These are phyloP conservation scores for Paramormyrops hopkinsi DNA, from an alignment of 2,797 vertebrate species.

Conservation along the genomic window DNA sequence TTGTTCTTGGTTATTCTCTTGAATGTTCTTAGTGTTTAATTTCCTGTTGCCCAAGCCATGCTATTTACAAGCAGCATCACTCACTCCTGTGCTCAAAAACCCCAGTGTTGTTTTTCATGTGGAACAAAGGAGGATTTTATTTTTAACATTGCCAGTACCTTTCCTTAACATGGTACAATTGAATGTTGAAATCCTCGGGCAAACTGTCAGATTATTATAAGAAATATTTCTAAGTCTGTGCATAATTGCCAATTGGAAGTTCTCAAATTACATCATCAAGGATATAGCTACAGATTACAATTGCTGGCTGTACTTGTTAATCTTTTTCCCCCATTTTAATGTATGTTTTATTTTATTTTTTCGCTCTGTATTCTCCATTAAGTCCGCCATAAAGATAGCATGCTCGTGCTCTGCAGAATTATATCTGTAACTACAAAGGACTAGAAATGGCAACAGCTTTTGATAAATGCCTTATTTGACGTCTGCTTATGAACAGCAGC, in stretches of 20 bases:
- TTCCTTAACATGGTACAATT: neutral
- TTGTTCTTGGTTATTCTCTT: slow-evolving; percentile 37
- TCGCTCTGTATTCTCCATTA: neutral
- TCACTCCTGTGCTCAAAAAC: slow-evolving; percentile 28
- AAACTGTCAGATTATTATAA: neutral
- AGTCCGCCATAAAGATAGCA: neutral
- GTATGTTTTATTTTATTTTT: neutral
- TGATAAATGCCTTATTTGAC: slow-evolving; percentile 34
- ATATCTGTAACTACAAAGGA: slow-evolving; percentile 10
- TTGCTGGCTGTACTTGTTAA: slow-evolving; percentile 13
- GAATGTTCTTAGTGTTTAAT: slow-evolving; percentile 44
- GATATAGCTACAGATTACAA: neutral
- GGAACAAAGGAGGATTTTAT: neutral
- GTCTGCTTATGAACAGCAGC: slow-evolving; percentile 32
- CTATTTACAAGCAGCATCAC: neutral
- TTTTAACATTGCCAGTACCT: neutral
- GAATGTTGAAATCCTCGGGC: slow-evolving; percentile 2
- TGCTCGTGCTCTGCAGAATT: slow-evolving; percentile 21
- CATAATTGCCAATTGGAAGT: neutral
- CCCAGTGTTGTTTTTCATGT: slow-evolving; percentile 28
- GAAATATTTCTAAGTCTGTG: neutral
- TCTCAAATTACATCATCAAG: neutral
- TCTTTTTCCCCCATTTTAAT: neutral
- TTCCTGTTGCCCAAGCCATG: slow-evolving; percentile 24
- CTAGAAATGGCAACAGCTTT: slow-evolving; percentile 20